A percentile compares a stretch with the other conserved stretches of the same genome.
These are phyloP conservation scores for Sphenodon punctatus DNA, from an alignment of 2,797 vertebrate genomes.

Conservation along the genomic window DNA sequence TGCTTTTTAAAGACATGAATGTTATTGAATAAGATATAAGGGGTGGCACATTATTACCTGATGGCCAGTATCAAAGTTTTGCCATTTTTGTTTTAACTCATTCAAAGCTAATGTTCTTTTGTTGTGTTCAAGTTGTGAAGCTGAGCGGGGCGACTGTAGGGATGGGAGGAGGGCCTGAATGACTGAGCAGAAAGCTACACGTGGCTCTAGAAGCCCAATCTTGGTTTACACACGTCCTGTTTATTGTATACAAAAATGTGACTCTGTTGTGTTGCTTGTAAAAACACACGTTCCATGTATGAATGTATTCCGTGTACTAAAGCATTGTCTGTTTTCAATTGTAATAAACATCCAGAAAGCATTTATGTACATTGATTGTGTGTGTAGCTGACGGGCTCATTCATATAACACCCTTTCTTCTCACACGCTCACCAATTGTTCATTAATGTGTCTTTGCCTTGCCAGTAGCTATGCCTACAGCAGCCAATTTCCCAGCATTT, in stretches of 20 bases:
- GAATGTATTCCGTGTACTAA: constrained; percentile 17
- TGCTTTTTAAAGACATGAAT: background rate
- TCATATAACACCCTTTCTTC: too few relatives aligned
- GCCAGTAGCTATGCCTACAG: too few relatives aligned
- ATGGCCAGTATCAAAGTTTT: constrained; percentile 45
- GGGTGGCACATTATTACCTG: background rate
- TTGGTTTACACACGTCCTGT: background rate
- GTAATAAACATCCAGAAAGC: constrained; percentile 65
- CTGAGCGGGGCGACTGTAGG: background rate
- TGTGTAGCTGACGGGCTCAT: too few relatives aligned
- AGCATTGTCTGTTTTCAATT: constrained; percentile 15
- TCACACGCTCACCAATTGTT: too few relatives aligned
- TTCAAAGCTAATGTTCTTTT: background rate
- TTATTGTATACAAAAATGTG: background rate
- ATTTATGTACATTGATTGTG: constrained; percentile 8
- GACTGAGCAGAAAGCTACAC: background rate
- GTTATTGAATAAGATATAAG: background rate
- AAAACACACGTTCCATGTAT: background rate
- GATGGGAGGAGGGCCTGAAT: background rate
- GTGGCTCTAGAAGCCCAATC: background rate
- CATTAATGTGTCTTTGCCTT: too few relatives aligned
- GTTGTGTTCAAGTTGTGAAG: constrained; percentile 14
- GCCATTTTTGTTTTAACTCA: background rate
- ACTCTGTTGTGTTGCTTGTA: fast-evolving
- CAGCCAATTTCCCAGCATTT: too few relatives aligned